Evolutionary conservation across 2,113 vertebrate species (phyloP).

Genomic region (Merops nubicus): DNA sequence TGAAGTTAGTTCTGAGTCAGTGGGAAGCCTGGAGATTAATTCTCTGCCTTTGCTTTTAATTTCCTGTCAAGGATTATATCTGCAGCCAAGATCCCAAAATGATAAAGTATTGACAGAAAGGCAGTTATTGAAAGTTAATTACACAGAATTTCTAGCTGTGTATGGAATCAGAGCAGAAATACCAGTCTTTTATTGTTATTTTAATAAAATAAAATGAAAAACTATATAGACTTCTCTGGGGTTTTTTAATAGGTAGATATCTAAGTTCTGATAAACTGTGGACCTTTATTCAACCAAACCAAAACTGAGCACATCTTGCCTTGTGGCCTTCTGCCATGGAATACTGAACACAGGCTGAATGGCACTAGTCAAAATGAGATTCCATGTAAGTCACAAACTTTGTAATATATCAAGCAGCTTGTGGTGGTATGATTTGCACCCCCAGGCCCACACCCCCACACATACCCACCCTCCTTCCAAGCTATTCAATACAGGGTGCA

Average conservation of each 20-base stretch:
- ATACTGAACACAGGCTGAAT: not conserved
- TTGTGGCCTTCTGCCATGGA: not conserved
- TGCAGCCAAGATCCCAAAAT: not conserved
- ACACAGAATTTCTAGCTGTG: not conserved
- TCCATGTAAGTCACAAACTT: not conserved
- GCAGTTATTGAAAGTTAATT: not conserved
- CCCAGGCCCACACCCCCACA: too few species aligned
- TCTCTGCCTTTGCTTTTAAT: constrained; percentile 13
- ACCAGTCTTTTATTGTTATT: not conserved
- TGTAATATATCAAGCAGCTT: not conserved
- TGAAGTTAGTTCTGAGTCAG: not conserved
- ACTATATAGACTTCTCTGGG: not conserved
- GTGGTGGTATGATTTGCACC: too few species aligned
- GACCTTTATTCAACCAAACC: not conserved
- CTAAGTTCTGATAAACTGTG: not conserved
- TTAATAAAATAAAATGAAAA: not conserved
- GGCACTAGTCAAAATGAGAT: not conserved
- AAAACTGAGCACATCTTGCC: not conserved
- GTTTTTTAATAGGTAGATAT: not conserved
- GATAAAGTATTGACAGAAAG: not conserved
- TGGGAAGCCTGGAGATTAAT: not conserved
- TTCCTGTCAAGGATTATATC: not conserved
- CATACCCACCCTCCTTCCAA: too few species aligned
- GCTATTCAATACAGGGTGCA: not conserved
- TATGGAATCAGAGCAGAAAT: not conserved